phyloP scores from a whole-genome alignment of 37 sponge, comb jelly and placozoan species.

The Theonella swinhoei region DNA sequence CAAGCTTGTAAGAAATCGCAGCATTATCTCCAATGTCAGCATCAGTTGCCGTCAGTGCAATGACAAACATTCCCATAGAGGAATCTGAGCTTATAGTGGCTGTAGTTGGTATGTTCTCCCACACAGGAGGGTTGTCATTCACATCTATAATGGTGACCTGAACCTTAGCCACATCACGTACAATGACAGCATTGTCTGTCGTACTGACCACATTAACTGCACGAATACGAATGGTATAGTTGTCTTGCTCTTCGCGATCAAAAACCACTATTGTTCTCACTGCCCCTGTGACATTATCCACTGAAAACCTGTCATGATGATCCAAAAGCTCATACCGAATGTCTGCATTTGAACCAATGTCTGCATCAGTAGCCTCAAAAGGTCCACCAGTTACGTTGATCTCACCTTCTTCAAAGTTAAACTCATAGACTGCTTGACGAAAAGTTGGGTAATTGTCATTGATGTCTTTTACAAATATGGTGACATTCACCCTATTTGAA shows the following conservation, averaged over 20 bases:
- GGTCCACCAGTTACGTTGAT: background rate
- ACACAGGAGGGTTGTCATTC: conserved; percentile 18
- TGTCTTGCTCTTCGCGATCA: background rate
- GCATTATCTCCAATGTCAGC: conserved; percentile 1
- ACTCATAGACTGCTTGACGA: background rate
- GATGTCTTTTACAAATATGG: conserved; percentile 10
- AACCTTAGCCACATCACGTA: too few relatives aligned
- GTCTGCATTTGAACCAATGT: background rate
- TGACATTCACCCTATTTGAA: background rate
- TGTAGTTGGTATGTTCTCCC: background rate
- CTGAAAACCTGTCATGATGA: background rate
- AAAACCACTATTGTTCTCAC: background rate
- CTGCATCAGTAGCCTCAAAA: conserved; percentile 9
- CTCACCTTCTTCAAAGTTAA: conserved; percentile 4
- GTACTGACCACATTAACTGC: background rate
- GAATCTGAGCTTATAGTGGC: background rate
- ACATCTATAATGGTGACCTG: background rate
- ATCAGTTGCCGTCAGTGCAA: background rate
- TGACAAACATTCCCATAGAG: background rate
- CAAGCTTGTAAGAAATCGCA: background rate
- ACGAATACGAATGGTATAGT: background rate
- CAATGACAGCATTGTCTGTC: too few relatives aligned
- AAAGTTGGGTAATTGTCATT: conserved; percentile 46
- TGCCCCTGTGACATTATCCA: background rate
- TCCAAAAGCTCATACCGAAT: background rate